A percentile compares a stretch with the other conserved stretches of the same genome.
phyloP scores from a whole-genome alignment of 2,888 invertebrate species.

The Horisme vitalbata region DNA sequence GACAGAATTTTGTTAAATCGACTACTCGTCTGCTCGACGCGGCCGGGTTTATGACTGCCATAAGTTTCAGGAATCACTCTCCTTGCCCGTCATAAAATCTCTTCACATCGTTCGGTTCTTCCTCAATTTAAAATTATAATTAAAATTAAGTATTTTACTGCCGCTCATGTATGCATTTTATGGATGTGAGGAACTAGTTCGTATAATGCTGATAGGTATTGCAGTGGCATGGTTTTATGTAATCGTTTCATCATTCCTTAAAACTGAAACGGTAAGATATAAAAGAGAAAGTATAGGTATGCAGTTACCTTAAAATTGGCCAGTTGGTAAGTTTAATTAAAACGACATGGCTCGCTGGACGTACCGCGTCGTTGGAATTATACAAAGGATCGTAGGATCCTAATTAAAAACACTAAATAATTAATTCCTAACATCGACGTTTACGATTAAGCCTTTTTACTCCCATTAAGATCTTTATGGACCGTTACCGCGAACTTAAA shows the following conservation, averaged over 20 bases:
- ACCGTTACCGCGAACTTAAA: constrained; percentile 29
- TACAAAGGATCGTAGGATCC: constrained; percentile 42
- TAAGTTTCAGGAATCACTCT: constrained; percentile 71
- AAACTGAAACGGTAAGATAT: constrained; percentile 37
- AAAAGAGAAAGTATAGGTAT: constrained; percentile 42
- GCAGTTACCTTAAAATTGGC: constrained; percentile 38
- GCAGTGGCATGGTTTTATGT: constrained; percentile 30
- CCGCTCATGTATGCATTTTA: constrained; percentile 14
- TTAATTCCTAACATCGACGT: constrained; percentile 61
- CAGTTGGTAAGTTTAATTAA: constrained; percentile 67
- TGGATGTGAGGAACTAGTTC: constrained; percentile 11
- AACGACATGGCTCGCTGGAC: constrained; percentile 51
- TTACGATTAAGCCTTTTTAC: constrained; percentile 49
- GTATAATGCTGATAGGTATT: constrained; percentile 13
- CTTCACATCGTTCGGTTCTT: constrained; percentile 47
- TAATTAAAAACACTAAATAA: constrained; percentile 69
- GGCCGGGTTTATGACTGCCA: constrained; percentile 70
- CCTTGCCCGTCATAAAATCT: constrained; percentile 69
- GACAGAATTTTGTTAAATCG: constrained; percentile 64
- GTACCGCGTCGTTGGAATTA: constrained; percentile 41
- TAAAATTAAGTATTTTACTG: constrained; percentile 41
- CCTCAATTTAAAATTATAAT: constrained; percentile 37
- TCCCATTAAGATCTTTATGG: constrained; percentile 33
- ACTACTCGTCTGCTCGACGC: constrained; percentile 61
- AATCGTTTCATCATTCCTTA: constrained; percentile 20